Base-by-base conservation (phyloP, 2,888 invertebrate genomes). In the Ctenicera cuprea region DNA sequence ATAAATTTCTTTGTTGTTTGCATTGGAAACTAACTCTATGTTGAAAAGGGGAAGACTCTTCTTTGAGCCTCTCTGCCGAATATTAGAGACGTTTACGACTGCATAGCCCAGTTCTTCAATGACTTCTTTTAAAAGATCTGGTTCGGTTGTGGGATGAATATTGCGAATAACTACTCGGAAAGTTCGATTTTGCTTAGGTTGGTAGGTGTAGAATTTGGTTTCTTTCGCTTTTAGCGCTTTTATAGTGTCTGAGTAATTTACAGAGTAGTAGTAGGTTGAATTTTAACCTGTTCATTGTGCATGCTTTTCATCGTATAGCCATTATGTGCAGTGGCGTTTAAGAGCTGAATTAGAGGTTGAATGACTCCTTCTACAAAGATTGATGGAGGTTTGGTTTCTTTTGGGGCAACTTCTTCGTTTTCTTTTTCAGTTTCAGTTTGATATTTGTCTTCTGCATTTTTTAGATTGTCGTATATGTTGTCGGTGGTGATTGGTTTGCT, bases 301-400 rank as follows among this genome's bases (percentile, higher is more conserved):
- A 41, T 52, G 50, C 65, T 48, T 22, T 65, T 65, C 20, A 65
- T 9, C 20, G 33, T 48, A n/a, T 50, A 65, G 7, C 41, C 33
- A 16, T 52, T 33, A 1, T 14, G 45, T 5, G 41, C 52, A 18
- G 9, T 45, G 12, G n/a, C 1, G 50, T 65, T 30, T 45, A 65
- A 16, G 3, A 48, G 48, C 18, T 57, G 16, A 54, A 12, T 57
- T 41, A 57, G 30, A 5, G 57, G 67, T 37, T 67, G 22, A 8
- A 57, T 67, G n/a, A 67, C 57, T 18, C 37, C 41, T 38, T 67
- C 57, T 4, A 67, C 22, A 67, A 54, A 67, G 14, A 67, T 67
- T 5, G 20, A 38, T 37, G 67, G 54, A 38, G 67, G 57, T 37
- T 48, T 65, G 38, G 30, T 16, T 14, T 14, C n/a, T 57, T 22